Base-by-base conservation (phyloP, 2,888 invertebrate species). In the Dinocampus coccinellae region DNA sequence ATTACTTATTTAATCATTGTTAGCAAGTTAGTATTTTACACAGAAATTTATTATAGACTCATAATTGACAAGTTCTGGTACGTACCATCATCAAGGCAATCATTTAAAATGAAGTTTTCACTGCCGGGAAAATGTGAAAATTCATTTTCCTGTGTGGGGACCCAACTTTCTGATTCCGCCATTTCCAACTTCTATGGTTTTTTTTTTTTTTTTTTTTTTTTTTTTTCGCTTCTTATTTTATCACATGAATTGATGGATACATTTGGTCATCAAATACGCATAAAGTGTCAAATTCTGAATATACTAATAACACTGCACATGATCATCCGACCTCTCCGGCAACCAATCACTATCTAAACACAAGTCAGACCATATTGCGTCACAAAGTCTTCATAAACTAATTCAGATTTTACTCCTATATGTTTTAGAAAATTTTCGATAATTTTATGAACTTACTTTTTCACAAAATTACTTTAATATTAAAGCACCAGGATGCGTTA, bases 71-170 rank as follows among this genome's bases (percentile, higher is more conserved):
- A n/a, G n/a, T n/a, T n/a, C n/a, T n/a, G n/a, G 53, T 61, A 84
- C 88, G 88, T 89, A 92, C 93, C 93, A 88, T 93, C 93, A 77
- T 47, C 47, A 93, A 90, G 83, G 92, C 93, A 78, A 90, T 89
- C 93, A 75, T 91, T 90, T 36, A 92, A 89, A 86, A 92, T 92
- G 83, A 93, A 93, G 66, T 90, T 91, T 80, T 92, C 91, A 76
- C 81, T 86, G 4, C 87, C 76, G 70, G 88, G 82, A 82, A 90
- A 89, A 82, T 86, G 87, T 72, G 88, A 83, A 81, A 84, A 86
- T 78, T 84, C 85, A 79, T 82, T 84, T 68, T 86, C 85, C 77
- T 83, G 84, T 75, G 78, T 79, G 67, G 85, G 77, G 61, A 82
- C 78, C 85, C 85, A 85, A 72, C 79, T 78, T 62, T 81, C 82